phyloP scores from a whole-genome alignment of 2,113 vertebrate genomes.

The Eupsittula cactorum region DNA sequence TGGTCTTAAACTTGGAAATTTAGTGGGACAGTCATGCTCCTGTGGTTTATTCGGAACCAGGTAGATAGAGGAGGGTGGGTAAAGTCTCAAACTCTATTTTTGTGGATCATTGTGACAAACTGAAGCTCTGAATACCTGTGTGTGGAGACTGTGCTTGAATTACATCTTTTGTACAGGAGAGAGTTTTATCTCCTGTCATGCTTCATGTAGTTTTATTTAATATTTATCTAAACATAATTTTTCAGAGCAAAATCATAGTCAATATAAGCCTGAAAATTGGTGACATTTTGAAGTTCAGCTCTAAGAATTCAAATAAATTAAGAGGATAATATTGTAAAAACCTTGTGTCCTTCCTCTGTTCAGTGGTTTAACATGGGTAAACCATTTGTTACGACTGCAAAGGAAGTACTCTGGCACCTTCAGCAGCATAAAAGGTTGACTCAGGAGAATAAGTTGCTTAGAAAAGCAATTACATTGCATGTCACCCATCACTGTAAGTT shows the following conservation, averaged over 20 bases:
- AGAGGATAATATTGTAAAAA: neutral
- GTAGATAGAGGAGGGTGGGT: neutral
- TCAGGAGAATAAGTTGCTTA: neutral
- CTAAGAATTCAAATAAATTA: neutral
- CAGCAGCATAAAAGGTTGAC: neutral
- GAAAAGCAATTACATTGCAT: neutral
- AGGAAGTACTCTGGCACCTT: neutral
- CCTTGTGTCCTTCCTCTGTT: neutral
- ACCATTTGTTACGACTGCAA: neutral
- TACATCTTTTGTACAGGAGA: neutral
- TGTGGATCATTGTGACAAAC: neutral
- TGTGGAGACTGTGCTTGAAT: neutral
- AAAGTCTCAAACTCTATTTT: neutral
- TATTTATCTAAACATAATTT: neutral
- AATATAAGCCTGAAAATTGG: neutral
- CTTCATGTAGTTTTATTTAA: neutral
- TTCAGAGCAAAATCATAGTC: neutral
- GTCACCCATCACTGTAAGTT: neutral
- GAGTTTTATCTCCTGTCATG: neutral
- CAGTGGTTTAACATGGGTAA: neutral
- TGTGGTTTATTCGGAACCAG: neutral
- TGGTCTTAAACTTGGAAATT: neutral
- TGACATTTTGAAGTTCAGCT: neutral
- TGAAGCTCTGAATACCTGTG: neutral
- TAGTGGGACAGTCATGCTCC: neutral